Evolutionary conservation across 2,113 vertebrate genomes (phyloP).

Genomic region (Eretmochelys imbricata): DNA sequence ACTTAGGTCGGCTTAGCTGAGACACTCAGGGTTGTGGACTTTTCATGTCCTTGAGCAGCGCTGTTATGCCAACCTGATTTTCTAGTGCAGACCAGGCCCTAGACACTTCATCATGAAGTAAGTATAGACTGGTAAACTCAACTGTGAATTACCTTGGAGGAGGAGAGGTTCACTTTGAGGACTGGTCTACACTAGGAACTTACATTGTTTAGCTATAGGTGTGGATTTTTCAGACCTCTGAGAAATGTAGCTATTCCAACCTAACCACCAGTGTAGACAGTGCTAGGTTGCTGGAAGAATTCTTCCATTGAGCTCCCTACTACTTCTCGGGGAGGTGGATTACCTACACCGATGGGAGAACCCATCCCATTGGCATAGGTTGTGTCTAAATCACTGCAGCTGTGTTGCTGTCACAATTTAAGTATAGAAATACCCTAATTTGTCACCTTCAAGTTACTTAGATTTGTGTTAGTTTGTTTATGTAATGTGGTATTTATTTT

Average conservation of each 20-base stretch:
- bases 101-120: conserved; percentile 30
- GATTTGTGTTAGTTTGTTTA: conserved; percentile 37
- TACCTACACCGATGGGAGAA: background rate
- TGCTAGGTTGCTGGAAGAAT: background rate
- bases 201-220: no score
- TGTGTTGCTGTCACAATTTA: background rate
- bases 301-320: background rate
- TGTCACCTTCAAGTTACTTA: background rate
- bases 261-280: background rate
- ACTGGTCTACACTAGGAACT: no score
- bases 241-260: no score
- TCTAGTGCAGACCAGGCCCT: background rate
- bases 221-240: no score
- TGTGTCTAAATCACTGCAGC: no score
- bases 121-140: background rate
- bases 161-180: background rate
- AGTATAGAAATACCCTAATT: background rate
- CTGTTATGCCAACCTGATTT: no score
- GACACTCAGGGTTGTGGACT: background rate
- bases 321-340: background rate
- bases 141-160: background rate
- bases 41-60: background rate
- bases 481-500: conserved; percentile 5
- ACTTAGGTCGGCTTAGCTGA: background rate
- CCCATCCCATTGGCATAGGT: background rate